A percentile compares a stretch with the other conserved stretches of the same genome.
Conservation (phyloP, 2,113 vertebrate genomes). For the Grammomys surdaster region DNA sequence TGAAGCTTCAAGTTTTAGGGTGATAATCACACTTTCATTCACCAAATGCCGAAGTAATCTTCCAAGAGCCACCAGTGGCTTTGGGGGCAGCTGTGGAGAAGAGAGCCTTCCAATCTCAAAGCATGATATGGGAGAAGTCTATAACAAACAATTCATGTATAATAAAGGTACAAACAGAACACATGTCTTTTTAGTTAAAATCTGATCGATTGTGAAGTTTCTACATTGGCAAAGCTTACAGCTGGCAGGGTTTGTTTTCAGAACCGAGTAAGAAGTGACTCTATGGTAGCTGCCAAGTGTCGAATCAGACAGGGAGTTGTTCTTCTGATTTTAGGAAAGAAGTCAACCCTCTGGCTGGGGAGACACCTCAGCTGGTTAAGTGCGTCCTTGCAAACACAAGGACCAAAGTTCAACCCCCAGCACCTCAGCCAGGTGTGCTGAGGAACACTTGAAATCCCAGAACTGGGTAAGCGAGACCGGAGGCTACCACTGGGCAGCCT, state of each 20-base stretch:
- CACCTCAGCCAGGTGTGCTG: not conserved
- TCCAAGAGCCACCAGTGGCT: slow-evolving; percentile 6
- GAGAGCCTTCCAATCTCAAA: not conserved
- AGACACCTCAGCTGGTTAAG: not conserved
- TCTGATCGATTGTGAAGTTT: not conserved
- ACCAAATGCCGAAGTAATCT: not conserved
- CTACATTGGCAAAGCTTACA: not conserved
- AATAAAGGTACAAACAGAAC: not conserved
- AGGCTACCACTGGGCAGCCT: not conserved
- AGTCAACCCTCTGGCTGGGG: not conserved
- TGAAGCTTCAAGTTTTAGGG: slow-evolving; percentile 46
- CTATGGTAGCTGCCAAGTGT: not conserved
- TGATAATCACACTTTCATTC: slow-evolving; percentile 65
- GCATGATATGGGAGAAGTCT: not conserved
- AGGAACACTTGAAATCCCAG: not conserved
- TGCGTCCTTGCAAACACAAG: not conserved
- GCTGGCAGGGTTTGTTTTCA: not conserved
- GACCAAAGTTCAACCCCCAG: not conserved
- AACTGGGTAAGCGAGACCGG: not conserved
- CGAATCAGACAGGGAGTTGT: not conserved
- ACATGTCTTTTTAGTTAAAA: not conserved
- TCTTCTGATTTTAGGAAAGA: not conserved
- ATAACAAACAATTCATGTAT: not conserved
- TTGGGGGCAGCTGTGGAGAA: not conserved
- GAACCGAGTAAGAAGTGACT: not conserved